These are phyloP conservation scores for Meloidogyne floridensis DNA, from an alignment of 1,140 invertebrate genomes.

Conservation along the genomic window DNA sequence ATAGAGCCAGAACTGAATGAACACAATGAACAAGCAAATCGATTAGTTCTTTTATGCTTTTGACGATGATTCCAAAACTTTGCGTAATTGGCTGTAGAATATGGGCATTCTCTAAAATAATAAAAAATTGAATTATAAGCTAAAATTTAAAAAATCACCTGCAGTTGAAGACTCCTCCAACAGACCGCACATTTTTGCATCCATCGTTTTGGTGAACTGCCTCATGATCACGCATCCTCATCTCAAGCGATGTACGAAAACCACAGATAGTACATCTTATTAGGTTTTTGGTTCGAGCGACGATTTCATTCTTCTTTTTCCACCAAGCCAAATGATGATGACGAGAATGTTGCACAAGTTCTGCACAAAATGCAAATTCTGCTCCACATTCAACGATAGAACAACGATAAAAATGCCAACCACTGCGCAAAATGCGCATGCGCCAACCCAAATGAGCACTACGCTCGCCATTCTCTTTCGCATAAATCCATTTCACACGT, in stretches of 20 bases:
- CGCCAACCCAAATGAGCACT: not conserved
- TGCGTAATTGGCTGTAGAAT: slow-evolving; percentile 30
- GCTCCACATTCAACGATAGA: slow-evolving; percentile 3
- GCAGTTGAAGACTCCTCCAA: slow-evolving; percentile 26
- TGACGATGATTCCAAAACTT: slow-evolving; percentile 42
- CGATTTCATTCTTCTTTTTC: not conserved
- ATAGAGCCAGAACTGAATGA: slow-evolving; percentile 33
- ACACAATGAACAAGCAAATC: slow-evolving; percentile 34
- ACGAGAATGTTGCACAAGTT: slow-evolving; percentile 20
- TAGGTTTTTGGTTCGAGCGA: slow-evolving; percentile 1
- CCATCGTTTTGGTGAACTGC: slow-evolving; percentile 4
- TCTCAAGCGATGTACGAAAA: slow-evolving; percentile 21
- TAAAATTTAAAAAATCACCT: slow-evolving; percentile 17
- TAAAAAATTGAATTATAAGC: not conserved
- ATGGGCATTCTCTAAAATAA: slow-evolving; percentile 39
- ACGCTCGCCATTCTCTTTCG: not conserved
- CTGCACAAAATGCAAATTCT: slow-evolving; percentile 23
- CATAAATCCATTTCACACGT: slow-evolving; percentile 19
- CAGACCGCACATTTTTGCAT: slow-evolving; percentile 18
- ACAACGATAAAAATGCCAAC: slow-evolving; percentile 28
- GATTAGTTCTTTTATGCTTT: slow-evolving; percentile 33
- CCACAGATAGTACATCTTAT: slow-evolving; percentile 21
- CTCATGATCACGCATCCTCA: slow-evolving; percentile 23
- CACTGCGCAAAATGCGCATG: slow-evolving; percentile 3
- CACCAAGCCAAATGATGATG: slow-evolving; percentile 5